Conservation (phyloP, 2,113 vertebrate species). For the Athene noctua region DNA sequence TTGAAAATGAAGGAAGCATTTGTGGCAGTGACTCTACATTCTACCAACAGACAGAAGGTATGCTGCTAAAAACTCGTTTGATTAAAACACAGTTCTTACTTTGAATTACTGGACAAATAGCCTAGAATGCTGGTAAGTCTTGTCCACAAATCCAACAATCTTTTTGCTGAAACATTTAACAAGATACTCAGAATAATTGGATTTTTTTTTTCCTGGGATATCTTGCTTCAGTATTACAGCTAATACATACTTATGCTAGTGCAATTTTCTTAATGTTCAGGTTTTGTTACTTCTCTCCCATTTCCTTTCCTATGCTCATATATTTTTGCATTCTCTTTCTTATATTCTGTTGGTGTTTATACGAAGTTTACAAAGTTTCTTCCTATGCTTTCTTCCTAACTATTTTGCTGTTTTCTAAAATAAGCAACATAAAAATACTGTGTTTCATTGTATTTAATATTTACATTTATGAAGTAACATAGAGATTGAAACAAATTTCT, state of each 20-base stretch:
- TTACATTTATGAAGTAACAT: background rate
- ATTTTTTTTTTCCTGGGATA: background rate
- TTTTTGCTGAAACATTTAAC: background rate
- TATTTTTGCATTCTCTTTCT: background rate
- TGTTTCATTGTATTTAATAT: background rate
- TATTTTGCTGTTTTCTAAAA: background rate
- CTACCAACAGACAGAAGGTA: conserved; percentile 93
- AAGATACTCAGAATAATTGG: background rate
- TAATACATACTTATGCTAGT: background rate
- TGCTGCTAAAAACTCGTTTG: background rate
- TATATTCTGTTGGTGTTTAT: background rate
- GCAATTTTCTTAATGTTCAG: background rate
- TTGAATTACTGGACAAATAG: background rate
- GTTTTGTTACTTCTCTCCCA: background rate
- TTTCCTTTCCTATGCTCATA: background rate
- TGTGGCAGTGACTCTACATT: conserved; percentile 93
- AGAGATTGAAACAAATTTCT: background rate
- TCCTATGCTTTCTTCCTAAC: background rate
- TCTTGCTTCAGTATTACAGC: background rate
- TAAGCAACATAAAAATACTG: background rate
- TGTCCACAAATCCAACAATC: background rate
- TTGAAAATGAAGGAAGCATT: conserved; percentile 90
- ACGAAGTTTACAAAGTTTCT: background rate
- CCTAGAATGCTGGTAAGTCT: background rate
- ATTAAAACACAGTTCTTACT: background rate